Evolutionary conservation across 2,888 invertebrate genomes (phyloP).

Genomic region (Creontiades dilutus): DNA sequence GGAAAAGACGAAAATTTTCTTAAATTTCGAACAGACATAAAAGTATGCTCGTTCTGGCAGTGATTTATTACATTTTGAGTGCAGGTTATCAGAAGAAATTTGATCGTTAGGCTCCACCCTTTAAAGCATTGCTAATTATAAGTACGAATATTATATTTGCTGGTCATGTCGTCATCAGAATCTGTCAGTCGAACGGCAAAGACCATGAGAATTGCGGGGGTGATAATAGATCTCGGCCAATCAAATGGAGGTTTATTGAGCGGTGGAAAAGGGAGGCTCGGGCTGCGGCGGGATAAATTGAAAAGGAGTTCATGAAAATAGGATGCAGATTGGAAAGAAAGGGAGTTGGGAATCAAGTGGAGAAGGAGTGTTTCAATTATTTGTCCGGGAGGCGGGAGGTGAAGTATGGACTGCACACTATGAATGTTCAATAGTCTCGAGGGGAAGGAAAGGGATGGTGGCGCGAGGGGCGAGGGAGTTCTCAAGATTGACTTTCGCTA

Average conservation of each 20-base stretch:
- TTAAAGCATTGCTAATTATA: too few species aligned
- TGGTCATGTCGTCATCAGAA: too few species aligned
- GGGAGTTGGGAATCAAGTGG: constrained; percentile 40
- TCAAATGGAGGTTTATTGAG: constrained; percentile 29
- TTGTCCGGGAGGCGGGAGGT: constrained; percentile 46
- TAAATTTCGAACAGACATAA: too few species aligned
- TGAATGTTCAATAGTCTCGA: constrained; percentile 67
- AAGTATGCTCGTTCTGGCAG: too few species aligned
- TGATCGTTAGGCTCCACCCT: too few species aligned
- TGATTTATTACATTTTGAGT: too few species aligned
- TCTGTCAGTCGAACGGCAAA: too few species aligned
- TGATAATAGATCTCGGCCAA: constrained; percentile 1
- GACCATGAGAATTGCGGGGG: not conserved
- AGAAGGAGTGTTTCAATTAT: constrained; percentile 68
- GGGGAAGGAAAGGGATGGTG: constrained; percentile 7
- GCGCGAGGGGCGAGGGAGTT: too few species aligned
- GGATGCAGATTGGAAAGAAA: constrained; percentile 64
- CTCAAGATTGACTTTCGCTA: constrained; percentile 66
- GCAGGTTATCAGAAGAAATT: too few species aligned
- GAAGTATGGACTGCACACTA: constrained; percentile 69
- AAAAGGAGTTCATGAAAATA: constrained; percentile 52
- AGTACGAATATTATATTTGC: too few species aligned
- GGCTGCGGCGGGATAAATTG: constrained; percentile 37
- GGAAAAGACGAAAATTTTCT: too few species aligned
- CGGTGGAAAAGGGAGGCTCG: not conserved